Conservation (phyloP, 2,797 vertebrate species). For the Agapornis canus region DNA sequence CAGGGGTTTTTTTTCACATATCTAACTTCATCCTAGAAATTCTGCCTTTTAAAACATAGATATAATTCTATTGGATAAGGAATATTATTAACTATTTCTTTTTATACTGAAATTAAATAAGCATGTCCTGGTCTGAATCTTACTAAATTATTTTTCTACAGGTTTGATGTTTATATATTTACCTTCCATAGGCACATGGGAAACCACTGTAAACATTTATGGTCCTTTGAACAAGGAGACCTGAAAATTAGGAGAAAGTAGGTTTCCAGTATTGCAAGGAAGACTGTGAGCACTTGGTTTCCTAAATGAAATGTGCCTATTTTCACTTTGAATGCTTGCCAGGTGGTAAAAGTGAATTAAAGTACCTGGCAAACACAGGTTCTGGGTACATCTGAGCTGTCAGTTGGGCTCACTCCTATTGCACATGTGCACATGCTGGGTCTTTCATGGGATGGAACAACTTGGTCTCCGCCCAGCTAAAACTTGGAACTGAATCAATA, state of each 20-base stretch:
- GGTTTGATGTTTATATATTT: not conserved
- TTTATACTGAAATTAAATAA: not conserved
- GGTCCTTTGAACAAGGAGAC: not conserved
- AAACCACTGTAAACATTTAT: not conserved
- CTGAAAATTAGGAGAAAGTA: not conserved
- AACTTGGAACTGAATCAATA: constrained; percentile 8
- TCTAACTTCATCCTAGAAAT: not conserved
- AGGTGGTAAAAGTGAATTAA: not conserved
- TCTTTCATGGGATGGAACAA: not conserved
- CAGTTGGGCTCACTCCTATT: not conserved
- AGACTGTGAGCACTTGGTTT: not conserved
- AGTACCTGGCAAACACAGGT: not conserved
- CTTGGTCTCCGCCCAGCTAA: not conserved
- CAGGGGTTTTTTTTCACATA: not conserved
- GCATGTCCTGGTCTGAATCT: not conserved
- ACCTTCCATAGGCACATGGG: not conserved
- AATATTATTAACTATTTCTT: not conserved
- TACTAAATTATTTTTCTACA: not conserved
- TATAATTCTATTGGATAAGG: not conserved
- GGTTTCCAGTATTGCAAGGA: not conserved
- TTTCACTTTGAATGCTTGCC: not conserved
- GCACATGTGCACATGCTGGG: not conserved
- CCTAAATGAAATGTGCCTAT: not conserved
- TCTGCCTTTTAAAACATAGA: not conserved
- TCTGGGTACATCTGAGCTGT: not conserved